Conservation (phyloP, 1,140 invertebrate species). For the Cryptotermes secundus region DNA sequence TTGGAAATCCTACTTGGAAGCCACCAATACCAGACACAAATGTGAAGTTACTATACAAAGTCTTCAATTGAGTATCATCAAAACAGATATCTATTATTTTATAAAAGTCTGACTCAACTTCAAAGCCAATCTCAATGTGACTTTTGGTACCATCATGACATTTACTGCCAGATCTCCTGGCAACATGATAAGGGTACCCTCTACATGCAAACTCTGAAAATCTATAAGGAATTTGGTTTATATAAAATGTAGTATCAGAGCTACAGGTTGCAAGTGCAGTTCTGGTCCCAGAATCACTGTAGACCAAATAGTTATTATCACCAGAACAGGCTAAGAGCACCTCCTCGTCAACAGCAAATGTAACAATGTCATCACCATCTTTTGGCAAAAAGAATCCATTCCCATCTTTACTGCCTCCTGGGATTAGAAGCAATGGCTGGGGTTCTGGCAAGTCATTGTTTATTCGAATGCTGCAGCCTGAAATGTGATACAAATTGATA, state of each 20-base stretch:
- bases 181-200: conserved; percentile 25
- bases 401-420: conserved; percentile 14
- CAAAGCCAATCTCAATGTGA: conserved; percentile 39
- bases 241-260: conserved; percentile 26
- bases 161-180: conserved; percentile 34
- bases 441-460: conserved; percentile 28
- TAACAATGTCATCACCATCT: not conserved
- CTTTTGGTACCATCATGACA: conserved; percentile 27
- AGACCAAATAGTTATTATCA: not conserved
- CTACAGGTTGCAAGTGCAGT: conserved; percentile 2
- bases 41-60: conserved; percentile 36
- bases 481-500: not conserved
- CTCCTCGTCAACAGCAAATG: not conserved
- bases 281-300: not conserved
- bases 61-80: conserved; percentile 31
- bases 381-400: conserved; percentile 21
- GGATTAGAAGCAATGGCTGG: conserved; percentile 28
- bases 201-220: conserved; percentile 35
- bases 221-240: not conserved
- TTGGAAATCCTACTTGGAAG: conserved; percentile 31
- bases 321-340: conserved; percentile 29
- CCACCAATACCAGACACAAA: conserved; percentile 33
- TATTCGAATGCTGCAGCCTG: conserved; percentile 28
- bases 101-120: conserved; percentile 33
- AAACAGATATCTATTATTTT: conserved; percentile 38